A percentile compares a stretch with the other conserved stretches of the same genome.
phyloP scores from a whole-genome alignment of 2,888 invertebrate species.

The Nomada flava region DNA sequence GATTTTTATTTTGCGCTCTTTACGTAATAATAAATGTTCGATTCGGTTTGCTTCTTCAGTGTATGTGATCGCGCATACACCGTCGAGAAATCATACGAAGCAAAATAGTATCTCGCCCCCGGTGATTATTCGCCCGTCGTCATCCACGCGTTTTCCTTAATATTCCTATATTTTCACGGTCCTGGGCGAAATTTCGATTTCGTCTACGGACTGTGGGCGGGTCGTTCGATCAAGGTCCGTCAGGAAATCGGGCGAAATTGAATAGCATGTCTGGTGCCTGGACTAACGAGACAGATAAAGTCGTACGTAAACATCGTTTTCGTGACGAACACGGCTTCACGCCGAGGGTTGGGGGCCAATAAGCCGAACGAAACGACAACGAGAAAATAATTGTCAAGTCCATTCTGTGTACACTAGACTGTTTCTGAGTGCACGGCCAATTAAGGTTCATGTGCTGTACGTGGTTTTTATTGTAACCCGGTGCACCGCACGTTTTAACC shows the following conservation, averaged over 20 bases:
- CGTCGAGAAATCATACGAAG: background rate
- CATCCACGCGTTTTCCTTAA: slow-evolving; percentile 54
- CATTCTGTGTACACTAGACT: background rate
- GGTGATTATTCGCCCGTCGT: slow-evolving; percentile 38
- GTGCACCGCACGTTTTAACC: background rate
- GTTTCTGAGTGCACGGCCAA: background rate
- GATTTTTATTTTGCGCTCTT: too few species aligned
- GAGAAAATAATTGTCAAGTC: slow-evolving; percentile 29
- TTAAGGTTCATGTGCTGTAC: background rate
- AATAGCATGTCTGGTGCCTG: slow-evolving; percentile 34
- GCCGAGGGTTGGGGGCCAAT: background rate
- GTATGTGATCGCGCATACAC: too few species aligned
- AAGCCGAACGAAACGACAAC: slow-evolving; percentile 18
- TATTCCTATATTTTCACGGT: slow-evolving; percentile 50
- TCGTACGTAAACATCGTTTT: slow-evolving; percentile 53
- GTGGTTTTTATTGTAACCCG: slow-evolving; percentile 1
- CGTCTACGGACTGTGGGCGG: slow-evolving; percentile 52
- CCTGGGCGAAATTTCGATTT: slow-evolving; percentile 58
- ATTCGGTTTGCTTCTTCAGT: too few species aligned
- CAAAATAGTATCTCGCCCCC: slow-evolving; percentile 14
- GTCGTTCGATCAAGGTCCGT: slow-evolving; percentile 59
- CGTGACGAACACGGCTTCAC: slow-evolving; percentile 25
- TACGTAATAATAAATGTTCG: too few species aligned
- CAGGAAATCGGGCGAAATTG: slow-evolving; percentile 67
- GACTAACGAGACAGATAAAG: slow-evolving; percentile 60